Percentiles rank a stretch among this genome's conserved stretches.
phyloP scores from a whole-genome alignment of 2,888 invertebrate genomes.

The Eupithecia centaureata region DNA sequence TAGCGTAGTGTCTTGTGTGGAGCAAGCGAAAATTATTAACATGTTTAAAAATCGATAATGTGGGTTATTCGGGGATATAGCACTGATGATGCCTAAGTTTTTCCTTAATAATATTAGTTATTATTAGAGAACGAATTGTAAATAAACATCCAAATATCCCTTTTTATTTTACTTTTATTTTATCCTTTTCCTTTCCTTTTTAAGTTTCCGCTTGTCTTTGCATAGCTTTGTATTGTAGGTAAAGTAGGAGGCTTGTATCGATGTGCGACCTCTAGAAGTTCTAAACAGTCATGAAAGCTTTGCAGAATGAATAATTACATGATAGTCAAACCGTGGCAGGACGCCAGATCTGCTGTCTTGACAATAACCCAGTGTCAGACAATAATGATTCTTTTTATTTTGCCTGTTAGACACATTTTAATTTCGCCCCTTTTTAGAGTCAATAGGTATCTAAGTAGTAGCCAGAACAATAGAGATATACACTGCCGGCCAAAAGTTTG shows the following conservation, averaged over 20 bases:
- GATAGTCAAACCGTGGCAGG: constrained; percentile 69
- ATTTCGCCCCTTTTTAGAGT: constrained; percentile 57
- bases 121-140: constrained; percentile 81
- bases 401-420: constrained; percentile 68
- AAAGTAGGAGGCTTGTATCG: constrained; percentile 19
- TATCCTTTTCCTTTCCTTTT: constrained; percentile 48
- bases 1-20: constrained; percentile 70
- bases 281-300: constrained; percentile 21
- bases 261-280: constrained; percentile 12
- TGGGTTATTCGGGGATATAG: constrained; percentile 74
- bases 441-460: constrained; percentile 47
- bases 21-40: constrained; percentile 72
- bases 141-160: constrained; percentile 83
- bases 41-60: constrained; percentile 71
- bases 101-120: constrained; percentile 79
- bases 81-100: constrained; percentile 75
- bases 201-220: constrained; percentile 59
- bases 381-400: constrained; percentile 79
- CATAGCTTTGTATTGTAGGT: constrained; percentile 40
- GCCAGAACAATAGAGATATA: constrained; percentile 34
- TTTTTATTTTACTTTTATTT: constrained; percentile 81
- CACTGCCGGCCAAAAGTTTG: too few relatives aligned
- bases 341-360: constrained; percentile 80
- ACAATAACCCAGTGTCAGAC: constrained; percentile 85
- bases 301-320: constrained; percentile 53